Evolutionary conservation across 1,140 invertebrate species (phyloP).

Genomic region (Reticulitermes speratus): DNA sequence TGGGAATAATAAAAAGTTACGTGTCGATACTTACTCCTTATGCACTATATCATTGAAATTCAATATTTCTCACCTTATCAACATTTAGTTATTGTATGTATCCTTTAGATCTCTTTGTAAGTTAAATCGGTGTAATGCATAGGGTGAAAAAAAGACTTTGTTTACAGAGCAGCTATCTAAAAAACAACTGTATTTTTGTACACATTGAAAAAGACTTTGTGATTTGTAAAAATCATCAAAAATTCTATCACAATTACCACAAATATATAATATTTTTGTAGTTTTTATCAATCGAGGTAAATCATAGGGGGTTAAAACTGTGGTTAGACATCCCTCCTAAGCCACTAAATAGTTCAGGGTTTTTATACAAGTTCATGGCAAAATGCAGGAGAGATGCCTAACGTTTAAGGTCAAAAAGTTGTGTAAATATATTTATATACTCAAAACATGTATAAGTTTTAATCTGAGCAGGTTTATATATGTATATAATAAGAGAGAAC

Average conservation of each 20-base stretch:
- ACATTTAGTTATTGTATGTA: conserved; percentile 29
- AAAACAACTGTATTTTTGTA: conserved; percentile 41
- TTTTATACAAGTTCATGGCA: conserved; percentile 22
- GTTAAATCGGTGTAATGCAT: conserved; percentile 32
- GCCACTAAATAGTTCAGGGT: neutral
- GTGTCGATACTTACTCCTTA: conserved; percentile 8
- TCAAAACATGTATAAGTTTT: conserved; percentile 37
- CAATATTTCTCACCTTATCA: neutral
- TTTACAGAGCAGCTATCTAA: conserved; percentile 28
- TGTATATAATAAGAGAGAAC: conserved; percentile 33
- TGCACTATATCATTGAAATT: conserved; percentile 10
- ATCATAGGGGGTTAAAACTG: conserved; percentile 35
- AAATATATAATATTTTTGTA: conserved; percentile 48
- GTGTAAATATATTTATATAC: conserved; percentile 53
- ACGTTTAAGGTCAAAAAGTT: conserved; percentile 53
- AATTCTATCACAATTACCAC: conserved; percentile 58
- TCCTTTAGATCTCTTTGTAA: conserved; percentile 21
- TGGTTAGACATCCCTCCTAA: conserved; percentile 28
- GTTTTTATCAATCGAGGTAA: conserved; percentile 39
- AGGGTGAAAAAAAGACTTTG: conserved; percentile 26
- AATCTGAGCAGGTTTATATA: conserved; percentile 36
- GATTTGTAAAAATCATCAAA: conserved; percentile 59
- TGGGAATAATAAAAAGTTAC: conserved; percentile 33
- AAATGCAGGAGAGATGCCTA: conserved; percentile 23
- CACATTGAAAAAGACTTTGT: conserved; percentile 51